Base-by-base conservation (phyloP, 2,113 vertebrate genomes). In the Hyla sarda region DNA sequence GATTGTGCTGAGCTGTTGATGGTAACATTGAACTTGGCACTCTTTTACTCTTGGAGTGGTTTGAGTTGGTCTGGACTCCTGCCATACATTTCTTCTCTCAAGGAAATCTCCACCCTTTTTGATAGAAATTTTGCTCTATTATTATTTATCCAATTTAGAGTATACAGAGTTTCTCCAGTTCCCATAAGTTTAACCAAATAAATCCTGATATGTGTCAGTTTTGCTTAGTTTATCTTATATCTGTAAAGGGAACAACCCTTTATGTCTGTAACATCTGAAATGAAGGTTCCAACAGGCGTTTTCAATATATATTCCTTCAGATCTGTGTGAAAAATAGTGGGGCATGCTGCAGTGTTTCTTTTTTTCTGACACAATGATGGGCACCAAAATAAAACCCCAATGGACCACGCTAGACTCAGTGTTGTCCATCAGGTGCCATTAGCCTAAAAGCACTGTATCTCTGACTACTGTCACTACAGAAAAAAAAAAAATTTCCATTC, bases 21-120 rank as follows among this genome's bases (percentile, higher is more conserved):
- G 85, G 34, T 86, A 72, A 23, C 16, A 28, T 58, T 56, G 75
- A 71, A 48, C 62, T 80, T 86, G 84, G 84, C 84, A 25, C 30
- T 1, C 19, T 48, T n/a, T 34, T 25, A 21, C 47, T 80, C 65
- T 47, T 62, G 48, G 47, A 50, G 12, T 17, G 32, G 25, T 23
- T 19, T 48, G 45, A 14, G 3, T 50, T 80, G 56, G 82, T 52
- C 54, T 88, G 87, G 77, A 73, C 19, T 65, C 21, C n/a, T 58
- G 37, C 87, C 69, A 81, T 30, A 45, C 14, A 79, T 80, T 50
- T 74, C 37, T 58, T 78, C 56, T 74, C 19, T 84, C 74, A 79
- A 62, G 82, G 52, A 84, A 80, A 60, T 60, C 47, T 81, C 77
- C 77, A 50, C 48, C 84, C 75, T 25, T 52, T n/a, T 67, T 69